Conservation (phyloP, 2,888 invertebrate species). For the Euplagia quadripunctaria region DNA sequence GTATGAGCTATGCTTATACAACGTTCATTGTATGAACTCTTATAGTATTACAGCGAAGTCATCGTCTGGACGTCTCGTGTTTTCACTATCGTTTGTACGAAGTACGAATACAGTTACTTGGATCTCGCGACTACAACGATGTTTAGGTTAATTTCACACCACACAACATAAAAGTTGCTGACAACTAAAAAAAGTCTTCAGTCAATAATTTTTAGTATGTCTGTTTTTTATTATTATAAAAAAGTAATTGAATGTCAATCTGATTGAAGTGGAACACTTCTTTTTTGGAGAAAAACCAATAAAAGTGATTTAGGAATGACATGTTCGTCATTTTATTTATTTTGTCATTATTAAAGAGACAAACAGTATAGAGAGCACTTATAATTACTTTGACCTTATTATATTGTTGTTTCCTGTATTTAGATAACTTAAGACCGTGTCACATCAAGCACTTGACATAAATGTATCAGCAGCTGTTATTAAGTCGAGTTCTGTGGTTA, state of each 20-base stretch:
- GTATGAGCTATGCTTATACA: neutral
- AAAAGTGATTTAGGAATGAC: neutral
- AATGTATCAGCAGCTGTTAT: neutral
- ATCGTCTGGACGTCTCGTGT: conserved; percentile 38
- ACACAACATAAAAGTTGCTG: conserved; percentile 14
- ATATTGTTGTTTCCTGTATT: neutral
- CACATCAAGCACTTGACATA: neutral
- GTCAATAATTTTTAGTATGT: neutral
- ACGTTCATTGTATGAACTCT: neutral
- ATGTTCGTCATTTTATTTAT: neutral
- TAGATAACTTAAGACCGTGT: neutral
- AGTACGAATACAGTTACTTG: conserved; percentile 48
- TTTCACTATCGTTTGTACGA: conserved; percentile 50
- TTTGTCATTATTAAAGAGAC: neutral
- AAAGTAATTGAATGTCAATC: neutral
- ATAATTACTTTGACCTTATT: too few species aligned
- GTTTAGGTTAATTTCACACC: conserved; percentile 34
- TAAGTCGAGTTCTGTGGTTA: too few species aligned
- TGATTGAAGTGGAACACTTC: neutral
- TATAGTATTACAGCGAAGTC: conserved; percentile 3
- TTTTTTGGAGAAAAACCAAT: neutral
- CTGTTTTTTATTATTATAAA: neutral
- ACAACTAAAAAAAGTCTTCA: neutral
- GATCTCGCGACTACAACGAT: conserved; percentile 29
- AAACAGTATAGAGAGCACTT: neutral